These are phyloP conservation scores for Agrotis puta DNA, from an alignment of 2,888 invertebrate genomes.

Conservation along the genomic window DNA sequence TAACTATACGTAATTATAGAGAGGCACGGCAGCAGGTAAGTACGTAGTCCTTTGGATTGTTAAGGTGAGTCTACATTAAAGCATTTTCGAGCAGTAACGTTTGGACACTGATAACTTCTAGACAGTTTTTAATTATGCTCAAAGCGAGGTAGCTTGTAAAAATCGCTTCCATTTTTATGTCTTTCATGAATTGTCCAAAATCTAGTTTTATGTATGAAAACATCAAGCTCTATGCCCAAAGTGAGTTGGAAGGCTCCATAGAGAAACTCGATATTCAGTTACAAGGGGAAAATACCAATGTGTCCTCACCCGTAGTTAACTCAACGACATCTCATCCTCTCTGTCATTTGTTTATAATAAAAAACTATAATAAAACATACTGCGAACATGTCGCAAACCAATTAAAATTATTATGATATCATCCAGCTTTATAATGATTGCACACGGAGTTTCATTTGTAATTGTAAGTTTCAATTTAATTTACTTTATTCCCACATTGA, in stretches of 20 bases:
- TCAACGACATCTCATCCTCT: constrained; percentile 30
- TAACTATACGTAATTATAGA: constrained; percentile 53
- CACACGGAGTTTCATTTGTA: constrained; percentile 8
- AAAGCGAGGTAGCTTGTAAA: too few relatives aligned
- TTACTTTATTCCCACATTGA: constrained; percentile 2
- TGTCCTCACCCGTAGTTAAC: constrained; percentile 7
- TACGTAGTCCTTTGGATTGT: constrained; percentile 15
- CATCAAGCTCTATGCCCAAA: neutral
- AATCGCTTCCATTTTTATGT: neutral
- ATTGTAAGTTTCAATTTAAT: constrained; percentile 19
- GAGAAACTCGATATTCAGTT: neutral
- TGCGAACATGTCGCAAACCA: constrained; percentile 26
- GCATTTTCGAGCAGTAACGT: neutral
- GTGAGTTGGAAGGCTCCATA: neutral
- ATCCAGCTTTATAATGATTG: constrained; percentile 7
- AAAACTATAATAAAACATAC: constrained; percentile 53
- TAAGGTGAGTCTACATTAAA: constrained; percentile 13
- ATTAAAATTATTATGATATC: constrained; percentile 48
- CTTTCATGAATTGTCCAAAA: neutral
- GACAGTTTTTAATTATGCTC: neutral
- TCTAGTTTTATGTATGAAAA: neutral
- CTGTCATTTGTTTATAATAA: constrained; percentile 65
- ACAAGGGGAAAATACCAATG: neutral
- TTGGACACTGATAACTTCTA: neutral
- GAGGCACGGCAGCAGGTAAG: constrained; percentile 7